phyloP scores from a whole-genome alignment of 2,113 vertebrate genomes.

The Phocoena sinus region DNA sequence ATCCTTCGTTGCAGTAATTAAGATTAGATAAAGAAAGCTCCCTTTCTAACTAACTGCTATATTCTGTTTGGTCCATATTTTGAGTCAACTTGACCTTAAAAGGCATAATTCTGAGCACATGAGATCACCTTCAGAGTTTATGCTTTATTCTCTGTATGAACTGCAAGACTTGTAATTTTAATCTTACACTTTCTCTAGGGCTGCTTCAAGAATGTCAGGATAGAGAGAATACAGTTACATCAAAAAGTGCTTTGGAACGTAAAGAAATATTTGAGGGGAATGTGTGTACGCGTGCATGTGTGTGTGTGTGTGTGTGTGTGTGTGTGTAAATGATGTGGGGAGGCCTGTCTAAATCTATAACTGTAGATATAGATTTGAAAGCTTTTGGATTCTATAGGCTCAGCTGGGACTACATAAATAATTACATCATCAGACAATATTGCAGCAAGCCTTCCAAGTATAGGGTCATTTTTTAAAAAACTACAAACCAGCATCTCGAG shows the following conservation, averaged over 20 bases:
- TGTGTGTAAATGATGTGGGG: not conserved
- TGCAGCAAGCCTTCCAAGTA: conserved; percentile 76
- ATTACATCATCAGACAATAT: conserved; percentile 77
- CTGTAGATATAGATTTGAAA: conserved; percentile 76
- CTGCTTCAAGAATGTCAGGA: conserved; percentile 65
- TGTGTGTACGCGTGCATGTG: conserved; percentile 33
- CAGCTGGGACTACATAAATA: conserved; percentile 75
- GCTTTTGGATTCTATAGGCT: conserved; percentile 73
- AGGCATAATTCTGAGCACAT: not conserved
- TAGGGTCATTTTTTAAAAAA: conserved; percentile 51
- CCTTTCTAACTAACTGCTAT: conserved; percentile 10
- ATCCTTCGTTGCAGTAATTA: not conserved
- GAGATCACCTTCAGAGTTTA: conserved; percentile 22
- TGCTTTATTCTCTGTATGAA: conserved; percentile 53
- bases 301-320: conserved; percentile 12
- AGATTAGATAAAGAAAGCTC: conserved; percentile 19
- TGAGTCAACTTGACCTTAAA: conserved; percentile 44
- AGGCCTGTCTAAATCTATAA: conserved; percentile 73
- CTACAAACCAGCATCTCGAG: conserved; percentile 59
- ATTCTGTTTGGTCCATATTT: conserved; percentile 53
- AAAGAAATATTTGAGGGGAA: not conserved
- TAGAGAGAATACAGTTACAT: conserved; percentile 38
- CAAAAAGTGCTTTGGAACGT: conserved; percentile 11
- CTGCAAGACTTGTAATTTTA: conserved; percentile 48
- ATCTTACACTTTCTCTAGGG: conserved; percentile 48